Conservation (phyloP, 1,140 invertebrate species). For the Cyclina sinensis region DNA sequence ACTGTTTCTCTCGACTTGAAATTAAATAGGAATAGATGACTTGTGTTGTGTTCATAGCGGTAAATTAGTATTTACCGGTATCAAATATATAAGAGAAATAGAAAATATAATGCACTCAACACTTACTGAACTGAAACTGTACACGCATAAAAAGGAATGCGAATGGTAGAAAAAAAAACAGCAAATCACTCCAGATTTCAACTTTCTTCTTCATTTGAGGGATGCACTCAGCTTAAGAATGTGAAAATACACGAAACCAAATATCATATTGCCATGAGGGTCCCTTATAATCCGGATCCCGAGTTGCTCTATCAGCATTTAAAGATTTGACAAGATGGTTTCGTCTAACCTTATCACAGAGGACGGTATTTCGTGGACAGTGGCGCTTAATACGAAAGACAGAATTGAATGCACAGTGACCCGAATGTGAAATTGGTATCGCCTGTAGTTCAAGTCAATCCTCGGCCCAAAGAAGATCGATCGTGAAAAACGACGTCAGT, state of each 20-base stretch:
- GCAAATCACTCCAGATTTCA: not conserved
- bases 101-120: not conserved
- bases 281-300: too few relatives aligned
- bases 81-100: not conserved
- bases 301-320: too few relatives aligned
- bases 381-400: too few relatives aligned
- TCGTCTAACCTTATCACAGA: too few relatives aligned
- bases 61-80: constrained; percentile 10
- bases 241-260: too few relatives aligned
- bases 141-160: not conserved
- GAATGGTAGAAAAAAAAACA: not conserved
- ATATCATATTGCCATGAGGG: too few relatives aligned
- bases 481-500: not conserved
- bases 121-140: constrained; percentile 15
- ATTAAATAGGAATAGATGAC: not conserved
- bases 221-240: too few relatives aligned
- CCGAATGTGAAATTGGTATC: constrained; percentile 50
- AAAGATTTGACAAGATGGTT: too few relatives aligned
- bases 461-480: constrained; percentile 25
- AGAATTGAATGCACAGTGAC: too few relatives aligned
- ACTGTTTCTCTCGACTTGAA: not conserved
- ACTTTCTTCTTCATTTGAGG: not conserved
- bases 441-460: constrained; percentile 4
- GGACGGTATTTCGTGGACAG: too few relatives aligned
- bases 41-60: constrained; percentile 15